Evolutionary conservation across 2,888 invertebrate genomes (phyloP).

Genomic region (Caenorhabditis sinica): DNA sequence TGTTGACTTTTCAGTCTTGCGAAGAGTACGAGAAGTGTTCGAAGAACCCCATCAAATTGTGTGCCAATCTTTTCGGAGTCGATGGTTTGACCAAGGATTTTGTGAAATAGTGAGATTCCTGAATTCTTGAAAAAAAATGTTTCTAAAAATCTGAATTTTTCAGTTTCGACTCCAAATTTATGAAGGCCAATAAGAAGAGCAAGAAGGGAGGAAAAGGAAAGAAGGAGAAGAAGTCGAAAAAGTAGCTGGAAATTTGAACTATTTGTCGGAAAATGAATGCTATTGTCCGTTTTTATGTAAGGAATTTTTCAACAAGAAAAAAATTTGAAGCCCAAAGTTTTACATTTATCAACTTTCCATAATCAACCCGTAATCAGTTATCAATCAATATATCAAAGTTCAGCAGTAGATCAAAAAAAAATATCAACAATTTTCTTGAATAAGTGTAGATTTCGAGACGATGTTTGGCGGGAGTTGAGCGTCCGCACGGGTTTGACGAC

Average conservation of each 20-base stretch:
- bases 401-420: background rate
- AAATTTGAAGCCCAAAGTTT: background rate
- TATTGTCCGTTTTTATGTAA: background rate
- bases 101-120: slow-evolving; percentile 35
- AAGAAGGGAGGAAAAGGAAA: slow-evolving; percentile 10
- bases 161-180: slow-evolving; percentile 29
- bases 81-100: slow-evolving; percentile 48
- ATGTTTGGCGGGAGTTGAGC: slow-evolving; percentile 50
- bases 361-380: slow-evolving; percentile 32
- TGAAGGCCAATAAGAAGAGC: slow-evolving; percentile 1
- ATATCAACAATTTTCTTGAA: slow-evolving; percentile 47
- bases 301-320: background rate
- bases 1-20: slow-evolving; percentile 7
- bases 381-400: background rate
- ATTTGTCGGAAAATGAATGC: no score
- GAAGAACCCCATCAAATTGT: slow-evolving; percentile 19
- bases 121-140: background rate
- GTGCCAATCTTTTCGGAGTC: slow-evolving; percentile 28
- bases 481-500: slow-evolving; percentile 58
- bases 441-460: slow-evolving; percentile 56
- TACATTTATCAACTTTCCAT: slow-evolving; percentile 4
- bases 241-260: background rate
- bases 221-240: slow-evolving; percentile 7
- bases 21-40: slow-evolving; percentile 26
- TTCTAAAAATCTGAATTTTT: slow-evolving; percentile 13